Evolutionary conservation across 2,888 invertebrate genomes (phyloP), one percentile per base, ranked within the genome.

Genomic region (Drosophila mayaguana): DNA sequence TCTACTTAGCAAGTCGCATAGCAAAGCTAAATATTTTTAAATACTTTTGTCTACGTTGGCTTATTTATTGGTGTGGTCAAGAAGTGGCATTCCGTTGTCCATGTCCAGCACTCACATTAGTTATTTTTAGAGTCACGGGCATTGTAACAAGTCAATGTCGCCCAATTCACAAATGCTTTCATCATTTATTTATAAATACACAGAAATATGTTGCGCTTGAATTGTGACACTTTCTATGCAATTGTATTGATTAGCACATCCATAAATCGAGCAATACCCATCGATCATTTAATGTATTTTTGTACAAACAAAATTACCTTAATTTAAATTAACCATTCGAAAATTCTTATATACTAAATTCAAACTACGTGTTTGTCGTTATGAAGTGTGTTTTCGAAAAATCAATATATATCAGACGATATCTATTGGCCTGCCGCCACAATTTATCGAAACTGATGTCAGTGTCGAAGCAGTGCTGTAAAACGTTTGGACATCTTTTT

Each of bases 351-450:
- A 50, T 59, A 6, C 76, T 89, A 81, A 78, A 72, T 89, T 89
- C 85, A 84, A 85, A 85, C 89, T 72, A 66, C 46, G 34, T 73
- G 88, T 87, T 84, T 84, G 89, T 85, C 84, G 84, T 88, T 87
- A 86, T 69, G 72, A 69, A 63, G 72, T 73, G 60, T 69, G 53
- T 56, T 80, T 56, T 80, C 79, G 79, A 71, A 80, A 80, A 80
- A 81, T 80, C 81, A 80, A 80, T 81, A 81, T 53, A 46, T 40
- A 11, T 43, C 16, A n/a, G 57, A 48, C 34, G 46, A 36, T 42
- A 50, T 9, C 7, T 60, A 80, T 78, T 56, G 67, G 18, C 0
- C 11, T 11, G 38, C 78, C 81, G 18, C 78, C 77, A 77, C 67
- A 46, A 38, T 0, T 43, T 43, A 65, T 78, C 77, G 56, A 6